Percentiles rank a stretch among this genome's conserved stretches.
These are phyloP conservation scores for Schlechtendalia chinensis DNA, from an alignment of 1,140 invertebrate species.

Conservation along the genomic window DNA sequence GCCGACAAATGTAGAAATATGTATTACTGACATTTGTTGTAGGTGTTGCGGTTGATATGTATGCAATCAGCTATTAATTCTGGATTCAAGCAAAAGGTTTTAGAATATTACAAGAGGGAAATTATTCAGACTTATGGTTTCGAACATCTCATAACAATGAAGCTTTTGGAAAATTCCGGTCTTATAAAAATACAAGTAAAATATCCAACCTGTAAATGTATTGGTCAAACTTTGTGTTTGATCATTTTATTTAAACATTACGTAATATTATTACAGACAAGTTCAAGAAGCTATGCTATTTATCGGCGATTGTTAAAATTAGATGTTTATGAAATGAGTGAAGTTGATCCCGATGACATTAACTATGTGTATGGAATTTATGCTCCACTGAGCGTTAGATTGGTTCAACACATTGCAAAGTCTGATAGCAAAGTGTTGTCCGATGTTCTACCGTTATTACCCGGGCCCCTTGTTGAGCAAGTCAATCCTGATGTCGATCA, in stretches of 20 bases:
- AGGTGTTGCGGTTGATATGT: conserved; percentile 82
- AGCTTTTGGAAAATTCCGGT: conserved; percentile 85
- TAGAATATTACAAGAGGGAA: conserved; percentile 91
- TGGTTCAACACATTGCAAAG: conserved; percentile 73
- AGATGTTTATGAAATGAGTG: conserved; percentile 82
- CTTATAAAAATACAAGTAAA: conserved; percentile 69
- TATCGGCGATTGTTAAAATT: conserved; percentile 69
- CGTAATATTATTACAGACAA: conserved; percentile 17
- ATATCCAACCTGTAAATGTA: too few species aligned
- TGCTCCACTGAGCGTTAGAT: conserved; percentile 85
- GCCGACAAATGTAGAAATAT: background rate
- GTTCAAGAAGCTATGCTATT: conserved; percentile 41
- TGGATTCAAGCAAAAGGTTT: conserved; percentile 83
- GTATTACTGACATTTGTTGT: conserved; percentile 32
- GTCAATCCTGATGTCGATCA: conserved; percentile 51
- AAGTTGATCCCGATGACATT: conserved; percentile 79
- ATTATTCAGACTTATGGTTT: conserved; percentile 89
- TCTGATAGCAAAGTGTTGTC: conserved; percentile 72
- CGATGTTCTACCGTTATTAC: conserved; percentile 66
- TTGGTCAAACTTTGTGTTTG: too few species aligned
- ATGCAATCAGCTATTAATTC: conserved; percentile 84
- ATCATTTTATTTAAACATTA: too few species aligned
- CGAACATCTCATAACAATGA: conserved; percentile 77
- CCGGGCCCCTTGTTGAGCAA: conserved; percentile 64
- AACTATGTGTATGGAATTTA: conserved; percentile 93